Base-by-base conservation (phyloP, 2,113 vertebrate species). In the Formicarius rufipectus region DNA sequence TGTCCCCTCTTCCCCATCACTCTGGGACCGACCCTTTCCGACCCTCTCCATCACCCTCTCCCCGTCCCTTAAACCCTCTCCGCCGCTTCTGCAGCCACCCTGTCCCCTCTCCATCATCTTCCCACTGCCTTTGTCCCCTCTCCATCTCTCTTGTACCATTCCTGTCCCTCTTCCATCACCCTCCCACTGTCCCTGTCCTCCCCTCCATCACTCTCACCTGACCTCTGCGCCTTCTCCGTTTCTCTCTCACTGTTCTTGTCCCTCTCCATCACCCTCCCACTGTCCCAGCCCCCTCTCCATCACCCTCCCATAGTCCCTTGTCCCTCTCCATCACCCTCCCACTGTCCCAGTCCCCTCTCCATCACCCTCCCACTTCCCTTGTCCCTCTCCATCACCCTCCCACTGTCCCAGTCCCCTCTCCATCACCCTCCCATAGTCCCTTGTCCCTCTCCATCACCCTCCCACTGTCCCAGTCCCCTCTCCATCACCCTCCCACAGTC, bases 381-480 rank as follows among this genome's bases (percentile, higher is more conserved):
- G 47, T 16, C 47, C 47, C 18, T 1, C 25, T 30, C 47, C 47
- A 22, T 55, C 58, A 25, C 33, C 21, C 47, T 47, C 47, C 47
- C 47, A 47, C 22, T 47, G 47, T 20, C 63, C 11, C 50, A 19
- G 19, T 35, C 21, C 44, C 35, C 14, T 18, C 25, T 49, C 44
- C 28, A 8, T n/a, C n/a, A 4, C 7, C 3, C 11, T 16, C 11
- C 12, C 5, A 5, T 35, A 14, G 0, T 16, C 27, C 14, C 5
- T 49, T 66, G 40, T 25, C 37, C 11, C 14, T 6, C 20, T 28
- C 47, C 47, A 22, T 55, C 58, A 31, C 33, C 2, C 11, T 19
- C 23, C 4, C 79, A 14, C 30, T 20, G 7, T 33, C 20, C 24
- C 47, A 33, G 39, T 33, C 21, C 37, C 21, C 35, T 12, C 23